Evolutionary conservation across 2,113 vertebrate species (phyloP).

Genomic region (Notarius quadriscutis): DNA sequence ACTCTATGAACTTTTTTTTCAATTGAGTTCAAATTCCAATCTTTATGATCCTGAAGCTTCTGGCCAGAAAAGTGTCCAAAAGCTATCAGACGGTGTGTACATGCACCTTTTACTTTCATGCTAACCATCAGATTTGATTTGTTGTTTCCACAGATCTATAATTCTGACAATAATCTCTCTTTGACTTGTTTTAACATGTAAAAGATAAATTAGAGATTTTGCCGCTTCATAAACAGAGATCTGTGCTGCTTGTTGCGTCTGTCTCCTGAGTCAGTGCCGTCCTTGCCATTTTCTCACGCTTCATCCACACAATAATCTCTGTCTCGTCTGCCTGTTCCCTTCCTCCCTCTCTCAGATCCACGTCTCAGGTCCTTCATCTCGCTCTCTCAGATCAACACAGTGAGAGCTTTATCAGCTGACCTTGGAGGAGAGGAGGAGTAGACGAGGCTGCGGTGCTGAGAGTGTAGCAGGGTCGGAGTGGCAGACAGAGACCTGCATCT

Average conservation of each 20-base stretch:
- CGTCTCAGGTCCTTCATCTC: too few species aligned
- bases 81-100: not conserved
- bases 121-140: not conserved
- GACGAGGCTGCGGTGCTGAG: slow-evolving; percentile 12
- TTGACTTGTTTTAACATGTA: not conserved
- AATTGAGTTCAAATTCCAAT: not conserved
- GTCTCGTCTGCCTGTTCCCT: slow-evolving; percentile 7
- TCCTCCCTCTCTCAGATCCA: not conserved
- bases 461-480: not conserved
- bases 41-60: not conserved
- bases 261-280: not conserved
- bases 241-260: not conserved
- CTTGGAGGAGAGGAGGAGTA: slow-evolving; percentile 20
- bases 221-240: not conserved
- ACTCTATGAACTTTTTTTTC: not conserved
- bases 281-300: slow-evolving; percentile 23
- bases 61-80: not conserved
- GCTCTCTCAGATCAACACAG: slow-evolving; percentile 11
- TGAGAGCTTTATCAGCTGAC: slow-evolving; percentile 14
- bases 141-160: not conserved
- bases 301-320: slow-evolving; percentile 29
- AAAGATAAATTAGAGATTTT: not conserved
- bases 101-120: not conserved
- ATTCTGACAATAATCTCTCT: not conserved
- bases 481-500: not conserved